These are phyloP conservation scores for Dryoscopus gambensis DNA, from an alignment of 2,113 vertebrate genomes.

Conservation along the genomic window DNA sequence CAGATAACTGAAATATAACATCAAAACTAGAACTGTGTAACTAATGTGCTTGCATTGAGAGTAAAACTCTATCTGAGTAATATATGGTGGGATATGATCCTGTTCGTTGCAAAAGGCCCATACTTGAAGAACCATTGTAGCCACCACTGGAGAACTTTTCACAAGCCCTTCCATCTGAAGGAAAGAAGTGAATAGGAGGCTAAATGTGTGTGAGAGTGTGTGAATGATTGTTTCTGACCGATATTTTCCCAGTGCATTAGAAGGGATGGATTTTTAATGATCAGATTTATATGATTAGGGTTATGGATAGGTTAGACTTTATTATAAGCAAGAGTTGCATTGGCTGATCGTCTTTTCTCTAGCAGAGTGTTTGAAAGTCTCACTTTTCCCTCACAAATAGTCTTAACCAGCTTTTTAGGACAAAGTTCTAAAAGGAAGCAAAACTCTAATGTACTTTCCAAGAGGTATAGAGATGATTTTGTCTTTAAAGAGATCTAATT, in stretches of 20 bases:
- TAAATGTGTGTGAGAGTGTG: background rate
- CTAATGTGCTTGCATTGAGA: background rate
- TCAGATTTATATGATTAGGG: background rate
- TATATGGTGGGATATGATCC: background rate
- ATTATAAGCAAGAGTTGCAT: background rate
- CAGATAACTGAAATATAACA: background rate
- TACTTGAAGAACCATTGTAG: background rate
- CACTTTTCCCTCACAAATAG: background rate
- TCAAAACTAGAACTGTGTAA: background rate
- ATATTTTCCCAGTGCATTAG: background rate
- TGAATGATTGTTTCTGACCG: background rate
- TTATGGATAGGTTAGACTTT: background rate
- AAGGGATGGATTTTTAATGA: background rate
- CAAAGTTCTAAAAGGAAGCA: background rate
- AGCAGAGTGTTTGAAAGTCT: background rate
- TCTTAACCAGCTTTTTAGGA: background rate
- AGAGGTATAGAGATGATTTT: background rate
- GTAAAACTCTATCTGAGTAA: background rate
- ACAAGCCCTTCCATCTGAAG: background rate
- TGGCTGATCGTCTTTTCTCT: background rate
- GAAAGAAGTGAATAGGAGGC: background rate
- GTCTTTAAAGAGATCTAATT: constrained; percentile 26
- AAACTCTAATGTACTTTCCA: background rate
- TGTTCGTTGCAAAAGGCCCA: background rate
- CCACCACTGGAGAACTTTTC: background rate